Base-by-base conservation (phyloP, 2,888 invertebrate genomes). In the Megaustenia siamemsis region DNA sequence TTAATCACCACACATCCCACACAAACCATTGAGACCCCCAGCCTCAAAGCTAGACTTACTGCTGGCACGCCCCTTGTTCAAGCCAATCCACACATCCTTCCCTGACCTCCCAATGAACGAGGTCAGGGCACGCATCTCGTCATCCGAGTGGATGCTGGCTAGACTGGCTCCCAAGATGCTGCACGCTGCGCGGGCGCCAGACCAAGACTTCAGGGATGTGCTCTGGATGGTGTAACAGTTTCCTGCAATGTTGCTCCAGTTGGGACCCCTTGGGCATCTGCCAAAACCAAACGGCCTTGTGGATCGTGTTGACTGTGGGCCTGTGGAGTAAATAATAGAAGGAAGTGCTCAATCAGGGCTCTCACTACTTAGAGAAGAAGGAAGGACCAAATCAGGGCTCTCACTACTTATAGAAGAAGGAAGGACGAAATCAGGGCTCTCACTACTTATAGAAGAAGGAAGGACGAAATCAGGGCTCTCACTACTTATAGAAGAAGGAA, bases 171-270 rank as follows among this genome's bases (percentile, higher is more conserved):
- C 90, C 53, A 83, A n/a, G 12, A 81, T 43, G 32, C 35, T 60
- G 80, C 90, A 89, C 40, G 87, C 86, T 6, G 71, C 76, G 60
- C 88, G 87, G 35, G 90, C 89, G 15, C 83, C 84, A 0, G 89
- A 80, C 88, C 88, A 90, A 38, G 86, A 75, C 21, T 69, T 76
- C 2, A 18, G n/a, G 56, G 75, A 68, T 1, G 21, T 28, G 6
- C 24, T n/a, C 15, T 77, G 43, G 32, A 86, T 28, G 21, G 43
- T 43, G 83, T 90, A 90, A 79, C 90, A 90, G 56, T 86, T 87
- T 40, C 85, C 79, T 1, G 84, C 86, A 78, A 85, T 76, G 38
- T 83, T 78, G 38, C 71, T 73, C 90, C 88, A 90, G 38, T 83
- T 82, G 0, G 68, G 53, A 53, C 86, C 84, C n/a, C n/a, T n/a